Conservation (phyloP, 2,113 vertebrate species). For the Antechinus stuartii region DNA sequence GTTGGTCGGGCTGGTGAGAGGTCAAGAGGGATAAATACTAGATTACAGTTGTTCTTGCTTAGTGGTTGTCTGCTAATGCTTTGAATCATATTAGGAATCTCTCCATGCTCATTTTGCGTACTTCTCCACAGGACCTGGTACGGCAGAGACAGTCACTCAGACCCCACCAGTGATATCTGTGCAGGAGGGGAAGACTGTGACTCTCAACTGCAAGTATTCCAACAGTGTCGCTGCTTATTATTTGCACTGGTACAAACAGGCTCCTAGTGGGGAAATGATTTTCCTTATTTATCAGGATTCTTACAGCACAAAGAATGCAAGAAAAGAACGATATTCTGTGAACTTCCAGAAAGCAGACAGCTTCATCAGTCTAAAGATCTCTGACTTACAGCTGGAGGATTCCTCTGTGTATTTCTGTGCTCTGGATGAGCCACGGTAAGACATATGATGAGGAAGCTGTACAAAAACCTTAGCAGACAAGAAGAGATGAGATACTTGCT, state of each 20-base stretch:
- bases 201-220: slow-evolving; percentile 34
- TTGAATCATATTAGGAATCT: fast-evolving
- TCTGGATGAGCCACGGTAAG: slow-evolving; percentile 33
- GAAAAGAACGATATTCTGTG: slow-evolving; percentile 39
- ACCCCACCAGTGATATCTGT: slow-evolving; percentile 26
- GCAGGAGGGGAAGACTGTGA: slow-evolving; percentile 1
- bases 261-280: background rate
- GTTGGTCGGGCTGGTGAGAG: background rate
- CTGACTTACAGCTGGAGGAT: slow-evolving; percentile 48
- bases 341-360: slow-evolving; percentile 64
- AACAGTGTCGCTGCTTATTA: background rate
- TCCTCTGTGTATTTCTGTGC: slow-evolving; percentile 54
- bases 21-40: background rate
- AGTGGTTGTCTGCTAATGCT: background rate
- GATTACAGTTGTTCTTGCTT: background rate
- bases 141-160: slow-evolving; percentile 63
- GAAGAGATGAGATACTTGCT: background rate
- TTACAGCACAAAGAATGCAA: slow-evolving; percentile 36
- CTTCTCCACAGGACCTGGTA: slow-evolving; percentile 44
- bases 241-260: slow-evolving; percentile 71
- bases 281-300: slow-evolving; percentile 45
- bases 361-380: slow-evolving; percentile 67
- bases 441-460: background rate
- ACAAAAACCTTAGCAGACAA: slow-evolving; percentile 54
- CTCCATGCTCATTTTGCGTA: background rate